Evolutionary conservation across 2,113 vertebrate species (phyloP).

Genomic region (Tachycineta bicolor): DNA sequence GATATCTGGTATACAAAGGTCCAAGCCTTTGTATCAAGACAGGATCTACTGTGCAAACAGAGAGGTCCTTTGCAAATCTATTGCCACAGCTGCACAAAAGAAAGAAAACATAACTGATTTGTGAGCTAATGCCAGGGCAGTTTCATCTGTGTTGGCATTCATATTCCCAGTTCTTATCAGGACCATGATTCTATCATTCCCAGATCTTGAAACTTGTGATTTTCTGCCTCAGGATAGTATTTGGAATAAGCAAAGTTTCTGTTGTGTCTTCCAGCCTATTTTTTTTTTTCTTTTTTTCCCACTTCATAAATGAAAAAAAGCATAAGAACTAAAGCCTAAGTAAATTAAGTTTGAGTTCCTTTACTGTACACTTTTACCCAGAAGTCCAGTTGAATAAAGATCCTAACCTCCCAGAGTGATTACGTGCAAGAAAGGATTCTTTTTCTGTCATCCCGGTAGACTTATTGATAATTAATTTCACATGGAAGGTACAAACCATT

Average conservation of each 20-base stretch:
- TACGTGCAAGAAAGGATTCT: neutral
- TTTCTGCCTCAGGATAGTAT: neutral
- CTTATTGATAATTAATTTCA: neutral
- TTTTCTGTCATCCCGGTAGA: neutral
- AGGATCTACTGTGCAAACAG: slow-evolving; percentile 16
- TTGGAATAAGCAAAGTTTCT: neutral
- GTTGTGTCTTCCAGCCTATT: neutral
- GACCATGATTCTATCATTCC: neutral
- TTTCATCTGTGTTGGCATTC: neutral
- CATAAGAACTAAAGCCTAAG: neutral
- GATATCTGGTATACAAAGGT: neutral
- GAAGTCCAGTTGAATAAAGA: neutral
- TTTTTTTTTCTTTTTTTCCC: neutral
- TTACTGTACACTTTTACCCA: neutral
- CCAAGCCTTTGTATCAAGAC: neutral
- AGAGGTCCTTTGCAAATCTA: neutral
- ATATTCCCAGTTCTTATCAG: neutral
- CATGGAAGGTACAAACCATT: neutral
- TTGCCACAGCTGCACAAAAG: neutral
- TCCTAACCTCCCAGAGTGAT: neutral
- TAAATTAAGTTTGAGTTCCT: neutral
- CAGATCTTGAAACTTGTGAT: neutral
- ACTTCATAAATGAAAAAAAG: neutral
- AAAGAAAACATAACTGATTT: neutral
- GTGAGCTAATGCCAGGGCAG: neutral